Evolutionary conservation across 2,888 invertebrate genomes (phyloP), one percentile per base, ranked within the genome.

Genomic region (Chydorus sphaericus): DNA sequence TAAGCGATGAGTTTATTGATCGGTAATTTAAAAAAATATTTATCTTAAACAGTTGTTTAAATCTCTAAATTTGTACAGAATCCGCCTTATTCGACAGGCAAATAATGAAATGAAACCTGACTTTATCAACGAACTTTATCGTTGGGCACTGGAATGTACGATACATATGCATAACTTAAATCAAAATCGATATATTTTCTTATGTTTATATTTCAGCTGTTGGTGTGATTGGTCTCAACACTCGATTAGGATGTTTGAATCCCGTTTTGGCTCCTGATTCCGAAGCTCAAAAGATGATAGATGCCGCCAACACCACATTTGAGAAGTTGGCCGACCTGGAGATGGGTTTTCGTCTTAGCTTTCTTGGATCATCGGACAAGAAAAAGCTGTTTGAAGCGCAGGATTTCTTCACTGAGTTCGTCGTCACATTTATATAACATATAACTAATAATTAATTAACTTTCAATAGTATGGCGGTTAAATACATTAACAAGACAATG

Each of bases 81-180:
- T 80, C 63, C 70, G 74, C n/a, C 66, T 68, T 59, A 72, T 80
- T 62, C 73, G 75, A 64, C 79, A 83, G 62, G 74, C 72, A 38
- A 75, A 79, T 48, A 74, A 77, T 1, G 86, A 88, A 69, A 72
- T 90, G 65, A 85, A 87, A 0, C 76, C 76, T 33, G 83, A 89
- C 68, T 89, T 92, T 63, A 83, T 85, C 63, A 88, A 88, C 64
- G 88, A 90, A 70, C 83, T 91, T 57, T 87, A 88, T 68, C 83
- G 88, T 66, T 93, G 93, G 93, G 87, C 90, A 1, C 71, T 93
- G 20, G 92, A 93, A 74, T 91, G 93, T 86, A 70, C 79, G 83
- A 75, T 66, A 14, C 3, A 44, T 5, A 44, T 20, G 7, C 28
- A 3, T 14, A 44, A 28, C 3, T 18, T 23, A 18, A 44, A 44